A percentile compares a stretch with the other conserved stretches of the same genome.
These are phyloP conservation scores for Larimichthys polyactis DNA, from an alignment of 2,113 vertebrate genomes.

Conservation along the genomic window DNA sequence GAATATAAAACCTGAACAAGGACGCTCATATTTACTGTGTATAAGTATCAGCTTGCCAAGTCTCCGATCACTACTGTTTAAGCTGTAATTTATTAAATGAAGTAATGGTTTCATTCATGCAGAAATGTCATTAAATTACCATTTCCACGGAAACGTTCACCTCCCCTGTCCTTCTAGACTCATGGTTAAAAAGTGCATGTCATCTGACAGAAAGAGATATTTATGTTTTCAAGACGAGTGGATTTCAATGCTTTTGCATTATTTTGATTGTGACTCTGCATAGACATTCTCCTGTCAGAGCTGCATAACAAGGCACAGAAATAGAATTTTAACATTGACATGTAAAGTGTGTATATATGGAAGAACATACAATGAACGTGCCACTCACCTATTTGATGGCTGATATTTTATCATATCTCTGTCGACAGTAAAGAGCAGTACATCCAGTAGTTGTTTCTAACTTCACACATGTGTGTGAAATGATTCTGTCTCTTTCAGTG, in stretches of 20 bases:
- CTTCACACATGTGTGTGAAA: neutral
- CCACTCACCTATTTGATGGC: neutral
- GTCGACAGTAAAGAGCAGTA: neutral
- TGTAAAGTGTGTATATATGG: neutral
- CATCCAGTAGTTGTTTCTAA: neutral
- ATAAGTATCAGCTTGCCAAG: conserved; percentile 1
- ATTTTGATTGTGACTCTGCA: neutral
- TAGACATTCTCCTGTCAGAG: neutral
- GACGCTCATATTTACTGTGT: conserved; percentile 29
- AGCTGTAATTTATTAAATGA: conserved; percentile 12
- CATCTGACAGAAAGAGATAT: neutral
- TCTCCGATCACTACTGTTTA: neutral
- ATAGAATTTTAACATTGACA: conserved; percentile 7
- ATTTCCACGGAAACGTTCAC: neutral
- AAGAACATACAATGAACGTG: neutral
- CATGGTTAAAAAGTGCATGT: conserved; percentile 19
- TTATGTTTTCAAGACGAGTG: neutral
- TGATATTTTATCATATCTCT: neutral
- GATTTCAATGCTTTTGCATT: neutral
- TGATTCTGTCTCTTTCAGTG: conserved; percentile 75
- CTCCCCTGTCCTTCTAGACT: conserved; percentile 1
- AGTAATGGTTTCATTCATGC: neutral
- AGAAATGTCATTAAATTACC: neutral
- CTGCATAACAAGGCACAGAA: neutral
- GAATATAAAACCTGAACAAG: conserved; percentile 51